Conservation (phyloP, 2,113 vertebrate species). For the Melanocharis versteri region DNA sequence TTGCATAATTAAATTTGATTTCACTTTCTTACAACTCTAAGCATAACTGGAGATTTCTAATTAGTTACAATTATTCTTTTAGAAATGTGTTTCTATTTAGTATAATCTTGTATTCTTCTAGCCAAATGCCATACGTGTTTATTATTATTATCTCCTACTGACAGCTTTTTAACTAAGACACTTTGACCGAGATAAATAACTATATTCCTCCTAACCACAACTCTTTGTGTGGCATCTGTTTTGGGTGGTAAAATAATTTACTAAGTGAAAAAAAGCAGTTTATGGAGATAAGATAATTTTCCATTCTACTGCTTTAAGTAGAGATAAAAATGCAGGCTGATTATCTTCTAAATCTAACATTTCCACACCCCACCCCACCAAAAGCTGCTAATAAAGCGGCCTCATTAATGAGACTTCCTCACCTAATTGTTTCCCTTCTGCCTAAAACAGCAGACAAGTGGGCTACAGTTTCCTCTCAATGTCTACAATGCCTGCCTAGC, state of each 20-base stretch:
- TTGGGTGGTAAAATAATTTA: constrained; percentile 12
- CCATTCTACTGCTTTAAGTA: not conserved
- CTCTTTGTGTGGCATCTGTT: constrained; percentile 15
- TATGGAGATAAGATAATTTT: constrained; percentile 10
- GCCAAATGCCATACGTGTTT: constrained; percentile 25
- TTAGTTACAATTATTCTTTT: constrained; percentile 57
- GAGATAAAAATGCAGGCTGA: constrained; percentile 5
- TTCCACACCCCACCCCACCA: not conserved
- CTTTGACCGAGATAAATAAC: not conserved
- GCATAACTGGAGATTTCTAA: constrained; percentile 45
- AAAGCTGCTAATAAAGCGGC: not conserved
- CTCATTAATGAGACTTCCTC: not conserved
- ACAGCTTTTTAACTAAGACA: constrained; percentile 5
- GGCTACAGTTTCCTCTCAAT: not conserved
- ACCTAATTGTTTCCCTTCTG: not conserved
- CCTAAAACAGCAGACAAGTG: not conserved
- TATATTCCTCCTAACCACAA: not conserved
- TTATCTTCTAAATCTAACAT: not conserved
- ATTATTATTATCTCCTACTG: constrained; percentile 20
- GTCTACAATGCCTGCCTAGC: not conserved
- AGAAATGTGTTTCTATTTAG: constrained; percentile 28
- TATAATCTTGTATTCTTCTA: not conserved
- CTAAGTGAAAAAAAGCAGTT: not conserved
- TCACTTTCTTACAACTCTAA: constrained; percentile 50
- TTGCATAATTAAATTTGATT: constrained; percentile 68